phyloP scores from a whole-genome alignment of 2,888 invertebrate species.

The Nymphalis c-album region DNA sequence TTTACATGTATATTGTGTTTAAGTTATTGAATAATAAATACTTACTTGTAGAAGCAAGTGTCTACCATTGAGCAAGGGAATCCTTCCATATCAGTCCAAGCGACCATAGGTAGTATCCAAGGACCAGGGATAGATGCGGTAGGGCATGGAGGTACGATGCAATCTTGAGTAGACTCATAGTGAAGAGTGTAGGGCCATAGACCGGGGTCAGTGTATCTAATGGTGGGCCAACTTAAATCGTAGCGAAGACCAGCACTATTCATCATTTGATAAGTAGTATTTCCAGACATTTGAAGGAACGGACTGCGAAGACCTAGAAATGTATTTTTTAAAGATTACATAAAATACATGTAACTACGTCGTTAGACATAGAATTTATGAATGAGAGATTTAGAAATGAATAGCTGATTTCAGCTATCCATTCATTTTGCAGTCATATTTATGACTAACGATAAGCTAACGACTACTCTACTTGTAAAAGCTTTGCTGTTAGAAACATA shows the following conservation, averaged over 20 bases:
- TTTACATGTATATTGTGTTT: too few species aligned
- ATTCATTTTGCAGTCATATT: too few species aligned
- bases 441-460: too few species aligned
- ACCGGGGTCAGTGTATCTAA: slow-evolving; percentile 59
- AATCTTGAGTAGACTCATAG: slow-evolving; percentile 80
- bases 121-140: slow-evolving; percentile 79
- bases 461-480: too few species aligned
- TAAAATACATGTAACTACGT: background rate
- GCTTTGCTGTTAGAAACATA: too few species aligned
- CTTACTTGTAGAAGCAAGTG: slow-evolving; percentile 75
- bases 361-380: too few species aligned
- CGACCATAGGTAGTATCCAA: slow-evolving; percentile 85
- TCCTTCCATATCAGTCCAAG: slow-evolving; percentile 71
- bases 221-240: slow-evolving; percentile 84
- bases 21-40: slow-evolving; percentile 28
- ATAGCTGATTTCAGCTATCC: too few species aligned
- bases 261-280: slow-evolving; percentile 82
- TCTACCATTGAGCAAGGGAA: slow-evolving; percentile 82
- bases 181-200: slow-evolving; percentile 87
- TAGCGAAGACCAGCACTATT: slow-evolving; percentile 74
- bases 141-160: slow-evolving; percentile 81
- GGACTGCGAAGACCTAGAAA: slow-evolving; percentile 76
- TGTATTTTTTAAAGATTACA: background rate
- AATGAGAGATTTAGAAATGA: too few species aligned
- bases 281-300: slow-evolving; percentile 80